Conservation (phyloP, 2,797 vertebrate genomes). For the Lagodon rhomboides region DNA sequence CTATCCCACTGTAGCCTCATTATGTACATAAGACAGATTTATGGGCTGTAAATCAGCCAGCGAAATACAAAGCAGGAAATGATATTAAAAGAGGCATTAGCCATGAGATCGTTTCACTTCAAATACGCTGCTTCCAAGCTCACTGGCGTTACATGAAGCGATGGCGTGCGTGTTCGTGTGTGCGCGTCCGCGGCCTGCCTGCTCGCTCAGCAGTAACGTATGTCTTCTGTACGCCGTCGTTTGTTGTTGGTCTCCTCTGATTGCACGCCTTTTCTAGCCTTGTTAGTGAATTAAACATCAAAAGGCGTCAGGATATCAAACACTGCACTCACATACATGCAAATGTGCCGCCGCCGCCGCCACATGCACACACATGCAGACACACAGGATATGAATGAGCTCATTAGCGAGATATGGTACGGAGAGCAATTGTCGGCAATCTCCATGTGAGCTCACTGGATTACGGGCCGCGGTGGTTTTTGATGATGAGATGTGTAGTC, state of each 20-base stretch:
- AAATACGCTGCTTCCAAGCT: neutral
- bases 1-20: slow-evolving; percentile 32
- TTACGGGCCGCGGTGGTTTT: slow-evolving; percentile 39
- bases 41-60: slow-evolving; percentile 21
- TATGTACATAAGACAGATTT: slow-evolving; percentile 35
- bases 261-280: slow-evolving; percentile 34
- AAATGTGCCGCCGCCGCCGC: neutral
- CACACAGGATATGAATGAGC: slow-evolving; percentile 35
- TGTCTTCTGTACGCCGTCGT: slow-evolving; percentile 33
- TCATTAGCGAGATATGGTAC: slow-evolving; percentile 60
- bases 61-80: slow-evolving; percentile 12
- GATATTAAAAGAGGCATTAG: neutral
- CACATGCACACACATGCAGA: neutral
- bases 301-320: slow-evolving; percentile 69
- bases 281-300: slow-evolving; percentile 75
- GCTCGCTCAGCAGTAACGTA: slow-evolving; percentile 30
- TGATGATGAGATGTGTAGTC: slow-evolving; percentile 45
- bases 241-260: slow-evolving; percentile 47
- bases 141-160: slow-evolving; percentile 24
- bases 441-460: slow-evolving; percentile 35
- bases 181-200: slow-evolving; percentile 19
- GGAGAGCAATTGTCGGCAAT: slow-evolving; percentile 23
- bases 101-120: neutral
- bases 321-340: slow-evolving; percentile 36
- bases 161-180: neutral